These are phyloP conservation scores for Limonius californicus DNA, from an alignment of 1,140 invertebrate genomes.

Conservation along the genomic window DNA sequence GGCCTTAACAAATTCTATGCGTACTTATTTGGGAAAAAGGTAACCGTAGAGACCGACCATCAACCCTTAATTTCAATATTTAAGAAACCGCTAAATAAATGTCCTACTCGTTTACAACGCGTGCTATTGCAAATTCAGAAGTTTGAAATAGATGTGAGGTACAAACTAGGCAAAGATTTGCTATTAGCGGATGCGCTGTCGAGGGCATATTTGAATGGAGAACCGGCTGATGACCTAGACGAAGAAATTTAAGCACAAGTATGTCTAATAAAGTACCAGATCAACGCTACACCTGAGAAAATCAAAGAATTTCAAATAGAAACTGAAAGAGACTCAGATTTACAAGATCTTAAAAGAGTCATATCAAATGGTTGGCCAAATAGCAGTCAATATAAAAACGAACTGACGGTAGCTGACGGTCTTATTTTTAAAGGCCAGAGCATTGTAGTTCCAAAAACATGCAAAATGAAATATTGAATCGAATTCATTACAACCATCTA, in stretches of 20 bases:
- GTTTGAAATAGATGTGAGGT: constrained; percentile 27
- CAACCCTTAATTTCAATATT: constrained; percentile 1
- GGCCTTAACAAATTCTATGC: constrained; percentile 43
- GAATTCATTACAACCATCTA: too few relatives aligned
- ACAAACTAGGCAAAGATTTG: constrained; percentile 27
- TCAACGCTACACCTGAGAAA: background rate
- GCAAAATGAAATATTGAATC: too few relatives aligned
- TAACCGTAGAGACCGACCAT: constrained; percentile 45
- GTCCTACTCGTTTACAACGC: constrained; percentile 22
- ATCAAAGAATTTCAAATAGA: too few relatives aligned
- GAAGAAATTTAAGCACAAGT: background rate
- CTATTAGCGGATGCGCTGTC: background rate
- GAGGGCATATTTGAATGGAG: background rate
- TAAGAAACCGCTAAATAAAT: background rate
- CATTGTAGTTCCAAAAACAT: too few relatives aligned
- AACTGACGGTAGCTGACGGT: too few relatives aligned
- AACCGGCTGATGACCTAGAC: background rate
- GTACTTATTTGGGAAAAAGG: constrained; percentile 37
- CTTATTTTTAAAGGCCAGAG: too few relatives aligned
- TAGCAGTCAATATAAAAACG: too few relatives aligned
- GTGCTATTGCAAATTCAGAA: constrained; percentile 28
- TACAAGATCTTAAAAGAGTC: too few relatives aligned
- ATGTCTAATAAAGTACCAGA: background rate
- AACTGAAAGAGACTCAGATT: too few relatives aligned
- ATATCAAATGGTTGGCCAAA: too few relatives aligned